These are phyloP conservation scores for Numenius arquata DNA, from an alignment of 2,113 vertebrate genomes.

Conservation along the genomic window DNA sequence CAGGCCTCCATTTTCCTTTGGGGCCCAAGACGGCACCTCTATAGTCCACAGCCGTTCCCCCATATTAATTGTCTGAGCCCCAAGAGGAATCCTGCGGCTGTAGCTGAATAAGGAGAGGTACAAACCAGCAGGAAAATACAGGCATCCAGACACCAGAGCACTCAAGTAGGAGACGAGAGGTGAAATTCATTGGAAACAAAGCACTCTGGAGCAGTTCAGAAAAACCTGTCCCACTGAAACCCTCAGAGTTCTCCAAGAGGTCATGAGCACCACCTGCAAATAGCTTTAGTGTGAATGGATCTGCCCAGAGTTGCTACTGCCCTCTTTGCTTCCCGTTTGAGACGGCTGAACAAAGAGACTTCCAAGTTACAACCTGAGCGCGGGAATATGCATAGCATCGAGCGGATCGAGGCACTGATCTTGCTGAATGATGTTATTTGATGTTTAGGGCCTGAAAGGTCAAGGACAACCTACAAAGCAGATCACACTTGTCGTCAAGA, in stretches of 20 bases:
- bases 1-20: neutral
- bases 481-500: neutral
- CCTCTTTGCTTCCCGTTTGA: neutral
- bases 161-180: neutral
- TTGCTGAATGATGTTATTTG: neutral
- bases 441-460: neutral
- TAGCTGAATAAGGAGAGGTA: neutral
- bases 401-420: neutral
- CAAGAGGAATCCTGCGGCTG: neutral
- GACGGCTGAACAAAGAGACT: neutral
- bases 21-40: neutral
- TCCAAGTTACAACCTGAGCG: neutral
- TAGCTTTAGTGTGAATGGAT: too few relatives aligned
- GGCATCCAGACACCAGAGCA: neutral
- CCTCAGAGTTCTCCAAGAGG: neutral
- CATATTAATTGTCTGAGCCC: neutral
- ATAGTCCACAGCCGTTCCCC: neutral
- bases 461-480: neutral
- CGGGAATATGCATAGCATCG: neutral
- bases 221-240: neutral
- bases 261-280: neutral
- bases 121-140: neutral
- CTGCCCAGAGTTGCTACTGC: neutral
- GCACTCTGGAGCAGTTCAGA: neutral
- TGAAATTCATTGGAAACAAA: neutral